A percentile compares a stretch with the other conserved stretches of the same genome.
Evolutionary conservation across 2,888 invertebrate species (phyloP).

Genomic region (Agrochola litura): DNA sequence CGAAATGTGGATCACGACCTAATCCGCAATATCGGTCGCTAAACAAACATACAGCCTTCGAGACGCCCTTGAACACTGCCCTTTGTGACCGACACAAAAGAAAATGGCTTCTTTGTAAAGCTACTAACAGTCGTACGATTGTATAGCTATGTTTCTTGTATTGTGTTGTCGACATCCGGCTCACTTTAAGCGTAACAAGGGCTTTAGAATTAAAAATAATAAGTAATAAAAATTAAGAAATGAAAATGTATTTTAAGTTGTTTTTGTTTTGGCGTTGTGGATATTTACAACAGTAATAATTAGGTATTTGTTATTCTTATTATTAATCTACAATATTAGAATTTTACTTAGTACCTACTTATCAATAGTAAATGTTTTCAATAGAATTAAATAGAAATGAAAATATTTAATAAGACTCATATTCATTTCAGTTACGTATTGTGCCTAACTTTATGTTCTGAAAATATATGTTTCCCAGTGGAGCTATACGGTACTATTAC

Average conservation of each 20-base stretch:
- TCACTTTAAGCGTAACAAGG: constrained; percentile 67
- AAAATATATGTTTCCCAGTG: constrained; percentile 8
- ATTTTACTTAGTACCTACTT: neutral
- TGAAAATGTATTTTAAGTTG: constrained; percentile 21
- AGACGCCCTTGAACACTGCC: constrained; percentile 81
- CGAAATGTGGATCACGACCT: constrained; percentile 70
- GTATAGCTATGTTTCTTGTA: constrained; percentile 67
- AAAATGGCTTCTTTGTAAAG: constrained; percentile 80
- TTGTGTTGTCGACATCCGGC: constrained; percentile 65
- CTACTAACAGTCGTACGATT: constrained; percentile 70
- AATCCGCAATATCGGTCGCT: constrained; percentile 82
- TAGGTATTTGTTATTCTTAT: neutral
- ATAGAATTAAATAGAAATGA: neutral
- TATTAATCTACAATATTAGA: neutral
- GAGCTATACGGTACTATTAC: neutral
- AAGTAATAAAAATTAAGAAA: constrained; percentile 28
- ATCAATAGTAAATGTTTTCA: neutral
- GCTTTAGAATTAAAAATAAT: constrained; percentile 47
- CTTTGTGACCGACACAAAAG: constrained; percentile 82
- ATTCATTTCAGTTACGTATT: neutral
- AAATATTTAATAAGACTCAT: neutral
- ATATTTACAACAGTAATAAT: neutral
- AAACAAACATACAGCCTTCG: constrained; percentile 77
- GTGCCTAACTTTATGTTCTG: neutral
- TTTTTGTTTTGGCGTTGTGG: constrained; percentile 1